phyloP scores from a whole-genome alignment of 2,888 invertebrate species.

The Clunio marinus region DNA sequence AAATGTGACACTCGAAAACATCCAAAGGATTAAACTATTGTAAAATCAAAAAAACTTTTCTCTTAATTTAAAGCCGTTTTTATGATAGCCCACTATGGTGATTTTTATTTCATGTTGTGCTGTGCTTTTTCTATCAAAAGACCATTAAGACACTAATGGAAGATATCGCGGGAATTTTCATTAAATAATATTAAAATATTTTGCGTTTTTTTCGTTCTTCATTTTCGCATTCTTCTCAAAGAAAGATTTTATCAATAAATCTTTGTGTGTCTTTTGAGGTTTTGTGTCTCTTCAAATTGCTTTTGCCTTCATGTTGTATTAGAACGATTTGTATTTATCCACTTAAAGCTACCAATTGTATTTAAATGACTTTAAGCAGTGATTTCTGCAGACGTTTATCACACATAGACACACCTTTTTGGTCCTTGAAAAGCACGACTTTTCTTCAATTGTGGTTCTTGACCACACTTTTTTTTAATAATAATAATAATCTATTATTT shows the following conservation, averaged over 20 bases:
- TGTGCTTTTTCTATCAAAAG: slow-evolving; percentile 41
- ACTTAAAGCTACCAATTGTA: too few species aligned
- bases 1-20: neutral
- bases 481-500: too few species aligned
- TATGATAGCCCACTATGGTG: neutral
- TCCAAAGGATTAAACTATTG: slow-evolving; percentile 1
- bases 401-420: too few species aligned
- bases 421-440: too few species aligned
- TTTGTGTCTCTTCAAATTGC: neutral
- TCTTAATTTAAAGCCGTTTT: slow-evolving; percentile 25
- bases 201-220: neutral
- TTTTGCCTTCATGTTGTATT: slow-evolving; percentile 7
- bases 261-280: neutral
- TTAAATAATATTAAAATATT: slow-evolving; percentile 33
- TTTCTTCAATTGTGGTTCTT: too few species aligned
- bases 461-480: too few species aligned
- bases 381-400: too few species aligned
- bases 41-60: neutral
- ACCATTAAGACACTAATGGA: slow-evolving; percentile 52
- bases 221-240: slow-evolving; percentile 16
- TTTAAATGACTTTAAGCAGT: too few species aligned
- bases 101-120: slow-evolving; percentile 11
- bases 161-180: slow-evolving; percentile 45
- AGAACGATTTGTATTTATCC: too few species aligned
- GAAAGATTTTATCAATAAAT: neutral